These are phyloP conservation scores for Polydesmus complanatus DNA, from an alignment of 2,888 invertebrate species.

Conservation along the genomic window DNA sequence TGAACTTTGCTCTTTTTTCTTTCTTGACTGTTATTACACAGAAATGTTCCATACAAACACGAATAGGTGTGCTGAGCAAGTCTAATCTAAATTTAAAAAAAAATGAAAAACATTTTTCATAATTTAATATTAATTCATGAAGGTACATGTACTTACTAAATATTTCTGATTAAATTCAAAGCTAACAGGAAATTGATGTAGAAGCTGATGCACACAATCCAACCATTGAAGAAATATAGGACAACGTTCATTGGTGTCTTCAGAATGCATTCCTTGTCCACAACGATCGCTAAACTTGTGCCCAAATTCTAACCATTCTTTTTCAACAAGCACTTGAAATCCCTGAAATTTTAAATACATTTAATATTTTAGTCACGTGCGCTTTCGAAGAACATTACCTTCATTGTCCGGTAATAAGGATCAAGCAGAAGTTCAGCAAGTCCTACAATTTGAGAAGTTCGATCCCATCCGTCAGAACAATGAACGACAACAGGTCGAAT, in stretches of 20 bases:
- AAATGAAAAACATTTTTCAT: background rate
- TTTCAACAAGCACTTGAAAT: conserved; percentile 79
- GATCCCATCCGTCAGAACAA: conserved; percentile 98
- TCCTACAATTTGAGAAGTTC: conserved; percentile 92
- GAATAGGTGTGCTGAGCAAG: conserved; percentile 90
- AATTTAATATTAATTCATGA: background rate
- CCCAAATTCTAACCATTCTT: conserved; percentile 95
- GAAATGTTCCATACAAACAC: conserved; percentile 91
- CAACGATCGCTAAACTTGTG: conserved; percentile 97
- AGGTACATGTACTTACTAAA: conserved; percentile 49
- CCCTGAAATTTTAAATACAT: conserved; percentile 46
- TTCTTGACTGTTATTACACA: conserved; percentile 53
- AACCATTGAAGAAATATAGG: conserved; percentile 98
- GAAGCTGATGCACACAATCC: conserved; percentile 86
- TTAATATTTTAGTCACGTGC: background rate
- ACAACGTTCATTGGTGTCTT: conserved; percentile 87
- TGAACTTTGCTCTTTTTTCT: conserved; percentile 24
- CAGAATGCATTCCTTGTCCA: conserved; percentile 49
- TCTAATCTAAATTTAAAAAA: conserved; percentile 53
- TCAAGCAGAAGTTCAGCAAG: conserved; percentile 83
- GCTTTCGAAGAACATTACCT: too few relatives aligned
- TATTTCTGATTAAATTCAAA: conserved; percentile 92
- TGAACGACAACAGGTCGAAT: conserved; percentile 87
- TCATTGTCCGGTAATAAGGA: conserved; percentile 83
- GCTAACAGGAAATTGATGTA: conserved; percentile 72